Evolutionary conservation across 2,113 vertebrate species (phyloP), one percentile per base, ranked within the genome.

Genomic region (Okapia johnstoni): DNA sequence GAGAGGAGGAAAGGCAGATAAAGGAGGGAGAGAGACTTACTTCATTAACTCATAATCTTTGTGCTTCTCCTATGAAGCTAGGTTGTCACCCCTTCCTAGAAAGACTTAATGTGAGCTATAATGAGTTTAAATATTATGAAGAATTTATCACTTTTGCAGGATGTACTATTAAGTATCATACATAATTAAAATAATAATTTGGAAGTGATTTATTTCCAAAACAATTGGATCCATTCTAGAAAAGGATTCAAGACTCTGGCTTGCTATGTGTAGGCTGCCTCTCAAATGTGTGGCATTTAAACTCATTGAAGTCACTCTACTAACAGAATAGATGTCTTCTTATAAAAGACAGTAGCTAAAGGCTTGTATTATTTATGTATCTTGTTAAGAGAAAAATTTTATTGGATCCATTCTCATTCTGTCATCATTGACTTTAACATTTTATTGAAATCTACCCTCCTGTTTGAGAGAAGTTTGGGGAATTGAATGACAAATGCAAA

Each of bases 131-230:
- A 96, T 96, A 96, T 93, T 94, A 92, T 95, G 80, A 97, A 97
- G 93, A 97, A 97, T 91, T 85, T 93, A 97, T 98, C 76, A 96
- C 85, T 97, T 96, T 97, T 93, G 11, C 77, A 96, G 93, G 88
- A 94, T 93, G 50, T 73, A 90, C 94, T 95, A 94, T 97, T 63
- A 95, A 97, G 57, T 96, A 61, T 90, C 48, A 93, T 90, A 57
- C 15, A 96, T 97, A 97, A 97, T 95, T 97, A 93, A 98, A 95
- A 96, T 86, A 90, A 96, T 97, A 97, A 96, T 93, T 85, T 97
- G 73, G 43, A 97, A 93, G 94, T 95, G 28, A 96, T 76, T 88
- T 60, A 95, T 84, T 95, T 96, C 96, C 93, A 94, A 96, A 96
- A 98, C 90, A 91, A 97, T 94, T 73, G 90, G 30, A 95, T 77